A percentile compares a stretch with the other conserved stretches of the same genome.
Evolutionary conservation across 2,888 invertebrate species (phyloP).

Genomic region (Eristalis pertinax): DNA sequence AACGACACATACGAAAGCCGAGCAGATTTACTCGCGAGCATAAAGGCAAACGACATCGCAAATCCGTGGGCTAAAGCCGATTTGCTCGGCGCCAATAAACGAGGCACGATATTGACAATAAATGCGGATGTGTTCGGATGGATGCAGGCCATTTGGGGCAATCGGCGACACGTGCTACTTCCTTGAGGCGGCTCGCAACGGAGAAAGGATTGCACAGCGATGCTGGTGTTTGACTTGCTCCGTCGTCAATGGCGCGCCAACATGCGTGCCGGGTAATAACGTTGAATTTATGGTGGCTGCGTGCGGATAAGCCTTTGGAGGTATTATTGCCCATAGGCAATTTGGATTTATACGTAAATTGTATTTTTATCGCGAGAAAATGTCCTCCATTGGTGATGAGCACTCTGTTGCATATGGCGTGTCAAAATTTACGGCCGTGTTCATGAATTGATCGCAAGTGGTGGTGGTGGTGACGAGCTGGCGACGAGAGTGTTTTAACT

Average conservation of each 20-base stretch:
- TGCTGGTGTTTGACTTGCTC: neutral
- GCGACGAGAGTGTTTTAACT: neutral
- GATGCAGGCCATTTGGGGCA: slow-evolving; percentile 17
- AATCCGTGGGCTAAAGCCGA: slow-evolving; percentile 32
- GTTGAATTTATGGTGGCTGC: slow-evolving; percentile 2
- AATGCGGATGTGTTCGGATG: slow-evolving; percentile 11
- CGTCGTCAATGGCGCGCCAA: neutral
- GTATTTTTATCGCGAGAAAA: slow-evolving; percentile 21
- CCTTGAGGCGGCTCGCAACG: neutral
- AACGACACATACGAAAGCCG: neutral
- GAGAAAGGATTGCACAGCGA: slow-evolving; percentile 34
- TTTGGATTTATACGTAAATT: slow-evolving; percentile 8
- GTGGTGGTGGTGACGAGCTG: neutral
- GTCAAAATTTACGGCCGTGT: neutral
- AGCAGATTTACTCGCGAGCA: slow-evolving; percentile 6
- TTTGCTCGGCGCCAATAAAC: slow-evolving; percentile 18
- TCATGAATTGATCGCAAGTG: neutral
- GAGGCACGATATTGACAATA: slow-evolving; percentile 46
- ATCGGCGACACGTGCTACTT: slow-evolving; percentile 32
- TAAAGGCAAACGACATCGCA: slow-evolving; percentile 27
- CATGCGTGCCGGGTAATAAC: slow-evolving; percentile 3
- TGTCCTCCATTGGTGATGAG: neutral
- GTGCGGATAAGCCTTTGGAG: slow-evolving; percentile 20
- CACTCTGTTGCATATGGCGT: neutral
- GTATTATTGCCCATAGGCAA: neutral